Percentiles rank a stretch among this genome's conserved stretches.
phyloP scores from a whole-genome alignment of 1,140 invertebrate species.

The Bacillus rossius region DNA sequence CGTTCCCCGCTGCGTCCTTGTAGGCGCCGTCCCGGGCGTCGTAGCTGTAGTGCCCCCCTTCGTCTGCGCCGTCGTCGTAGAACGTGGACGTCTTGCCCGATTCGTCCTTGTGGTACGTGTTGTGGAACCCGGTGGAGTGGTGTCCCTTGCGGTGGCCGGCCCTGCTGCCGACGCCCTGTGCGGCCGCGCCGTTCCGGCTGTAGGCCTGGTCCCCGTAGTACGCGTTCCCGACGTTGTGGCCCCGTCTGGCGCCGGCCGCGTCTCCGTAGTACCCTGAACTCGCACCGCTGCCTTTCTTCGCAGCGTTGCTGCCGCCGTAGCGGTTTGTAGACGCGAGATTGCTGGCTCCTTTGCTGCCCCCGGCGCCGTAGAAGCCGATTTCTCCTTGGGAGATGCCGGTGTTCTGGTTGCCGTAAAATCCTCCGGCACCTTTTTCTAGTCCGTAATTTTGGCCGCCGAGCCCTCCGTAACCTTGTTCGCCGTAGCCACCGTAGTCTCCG shows the following conservation, averaged over 20 bases:
- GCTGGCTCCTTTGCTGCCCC: neutral
- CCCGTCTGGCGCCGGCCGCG: conserved; percentile 18
- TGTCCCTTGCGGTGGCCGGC: conserved; percentile 52
- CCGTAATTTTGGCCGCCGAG: neutral
- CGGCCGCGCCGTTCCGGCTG: conserved; percentile 23
- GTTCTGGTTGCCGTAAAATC: neutral
- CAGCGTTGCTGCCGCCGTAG: conserved; percentile 1
- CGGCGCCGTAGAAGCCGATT: conserved; percentile 7
- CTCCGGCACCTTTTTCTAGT: neutral
- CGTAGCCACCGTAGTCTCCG: neutral
- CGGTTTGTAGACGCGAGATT: neutral
- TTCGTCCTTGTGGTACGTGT: conserved; percentile 60
- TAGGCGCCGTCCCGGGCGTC: conserved; percentile 26
- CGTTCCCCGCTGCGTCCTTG: conserved; percentile 24
- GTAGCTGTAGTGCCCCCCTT: conserved; percentile 44
- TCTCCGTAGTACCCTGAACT: conserved; percentile 26
- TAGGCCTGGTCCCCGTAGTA: conserved; percentile 20
- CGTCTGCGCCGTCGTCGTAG: conserved; percentile 55
- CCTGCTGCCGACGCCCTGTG: conserved; percentile 10
- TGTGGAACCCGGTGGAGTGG: conserved; percentile 56
- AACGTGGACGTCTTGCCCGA: conserved; percentile 56
- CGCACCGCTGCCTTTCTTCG: conserved; percentile 18
- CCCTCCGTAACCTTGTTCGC: neutral
- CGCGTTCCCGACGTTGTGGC: conserved; percentile 23
- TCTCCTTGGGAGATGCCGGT: neutral